Conservation (phyloP, 2,113 vertebrate genomes). For the Triplophysa tibetana region DNA sequence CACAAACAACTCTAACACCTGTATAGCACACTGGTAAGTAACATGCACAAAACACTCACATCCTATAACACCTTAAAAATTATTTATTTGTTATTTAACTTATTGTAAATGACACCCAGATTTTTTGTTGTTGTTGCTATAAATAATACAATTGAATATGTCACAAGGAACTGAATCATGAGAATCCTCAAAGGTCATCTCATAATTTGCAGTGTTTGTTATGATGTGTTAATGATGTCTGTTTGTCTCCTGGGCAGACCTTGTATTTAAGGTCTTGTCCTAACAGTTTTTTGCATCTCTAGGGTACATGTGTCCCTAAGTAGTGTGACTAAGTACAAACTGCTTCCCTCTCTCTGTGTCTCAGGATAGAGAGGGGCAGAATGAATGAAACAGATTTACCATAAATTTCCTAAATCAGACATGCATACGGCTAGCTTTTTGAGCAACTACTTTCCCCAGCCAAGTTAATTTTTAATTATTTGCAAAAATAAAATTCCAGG, state of each 20-base stretch:
- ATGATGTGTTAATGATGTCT: not conserved
- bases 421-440: not conserved
- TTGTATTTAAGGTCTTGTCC: not conserved
- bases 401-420: not conserved
- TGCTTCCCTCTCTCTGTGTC: not conserved
- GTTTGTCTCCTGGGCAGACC: not conserved
- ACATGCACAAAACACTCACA: too few species aligned
- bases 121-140: not conserved
- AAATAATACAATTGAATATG: not conserved
- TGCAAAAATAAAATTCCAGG: too few species aligned
- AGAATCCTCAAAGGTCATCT: not conserved
- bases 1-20: too few species aligned
- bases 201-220: conserved; percentile 5
- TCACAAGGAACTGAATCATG: not conserved
- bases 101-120: not conserved
- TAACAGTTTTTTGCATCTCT: not conserved
- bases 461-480: too few species aligned
- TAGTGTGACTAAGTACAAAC: not conserved
- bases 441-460: too few species aligned
- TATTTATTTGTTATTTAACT: too few species aligned
- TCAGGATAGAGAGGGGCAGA: not conserved
- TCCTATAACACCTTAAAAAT: too few species aligned
- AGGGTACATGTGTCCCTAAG: too few species aligned
- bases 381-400: conserved; percentile 15
- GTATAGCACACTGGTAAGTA: too few species aligned